phyloP scores from a whole-genome alignment of 2,797 vertebrate genomes.

The Diglossa cyanea region DNA sequence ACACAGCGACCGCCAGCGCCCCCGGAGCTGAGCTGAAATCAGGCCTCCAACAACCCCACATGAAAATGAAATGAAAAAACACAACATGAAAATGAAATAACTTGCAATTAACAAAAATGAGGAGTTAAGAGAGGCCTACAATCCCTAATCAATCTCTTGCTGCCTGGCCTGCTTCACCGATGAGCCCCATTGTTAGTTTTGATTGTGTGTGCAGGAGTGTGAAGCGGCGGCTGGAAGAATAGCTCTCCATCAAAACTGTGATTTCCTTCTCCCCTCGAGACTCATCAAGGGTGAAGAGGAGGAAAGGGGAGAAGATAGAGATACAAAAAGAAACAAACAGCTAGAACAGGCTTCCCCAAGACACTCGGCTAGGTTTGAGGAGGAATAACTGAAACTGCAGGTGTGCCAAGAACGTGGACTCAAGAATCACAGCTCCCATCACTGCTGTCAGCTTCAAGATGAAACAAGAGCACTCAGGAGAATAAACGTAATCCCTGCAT shows the following conservation, averaged over 20 bases:
- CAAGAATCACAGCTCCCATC: neutral
- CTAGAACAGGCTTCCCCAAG: neutral
- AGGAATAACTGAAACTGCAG: neutral
- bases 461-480: neutral
- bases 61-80: constrained; percentile 42
- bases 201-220: constrained; percentile 39
- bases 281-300: neutral
- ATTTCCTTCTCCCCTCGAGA: neutral
- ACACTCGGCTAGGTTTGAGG: neutral
- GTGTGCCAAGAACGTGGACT: neutral
- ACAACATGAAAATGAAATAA: constrained; percentile 44
- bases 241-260: constrained; percentile 16
- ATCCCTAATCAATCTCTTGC: constrained; percentile 49
- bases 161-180: constrained; percentile 18
- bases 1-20: accelerated
- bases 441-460: neutral
- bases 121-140: constrained; percentile 19
- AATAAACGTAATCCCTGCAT: neutral
- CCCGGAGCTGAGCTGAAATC: neutral
- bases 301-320: neutral
- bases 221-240: neutral
- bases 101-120: constrained; percentile 56
- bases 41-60: neutral
- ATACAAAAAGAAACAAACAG: constrained; percentile 17
- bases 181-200: constrained; percentile 52